Base-by-base conservation (phyloP, 1,140 invertebrate genomes). In the Megalonaias nervosa region DNA sequence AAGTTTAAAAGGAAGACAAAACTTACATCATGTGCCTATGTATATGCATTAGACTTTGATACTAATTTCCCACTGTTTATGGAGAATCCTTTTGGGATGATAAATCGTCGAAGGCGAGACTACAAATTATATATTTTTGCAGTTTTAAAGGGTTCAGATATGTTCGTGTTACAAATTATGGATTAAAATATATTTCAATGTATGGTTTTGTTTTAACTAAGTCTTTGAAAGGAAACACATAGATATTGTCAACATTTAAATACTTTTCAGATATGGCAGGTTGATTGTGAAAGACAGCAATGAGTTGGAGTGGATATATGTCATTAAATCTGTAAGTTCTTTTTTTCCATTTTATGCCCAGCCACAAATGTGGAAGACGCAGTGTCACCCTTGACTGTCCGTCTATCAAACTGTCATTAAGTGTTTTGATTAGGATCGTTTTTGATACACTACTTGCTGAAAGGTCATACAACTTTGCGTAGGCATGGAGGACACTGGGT, bases 241-340 rank as follows among this genome's bases (percentile, higher is more conserved):
- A 23, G 19, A 11, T 13, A 67, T 60, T 61, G 17, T 15, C 26
- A 23, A n/a, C 21, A 19, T 31, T 69, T 58, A 21, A 6, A 15
- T 16, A 38, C 19, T 72, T 48, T 67, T 38, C 75, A 89, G 88
- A 74, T 88, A 87, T 68, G 89, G 89, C 17, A 81, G 85, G 57
- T 78, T 90, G 13, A 89, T 90, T 67, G 89, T 87, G 1, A 81
- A 82, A 69, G 84, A 90, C 73, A 86, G 85, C 65, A 87, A 87
- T 69, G 80, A 88, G 26, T 77, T 87, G 0, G 89, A 90, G 62
- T 90, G 86, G 85, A 87, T 90, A 17, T 90, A 88, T 69, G 85
- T 90, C 48, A 88, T 90, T 21, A 87, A 86, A 69, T 87, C 88
- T 62, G 87, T 88, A 80, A 77, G 85, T 81, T 19, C 55, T 21